Conservation (phyloP, 1,140 invertebrate species). For the Atopsyche davidsoni region DNA sequence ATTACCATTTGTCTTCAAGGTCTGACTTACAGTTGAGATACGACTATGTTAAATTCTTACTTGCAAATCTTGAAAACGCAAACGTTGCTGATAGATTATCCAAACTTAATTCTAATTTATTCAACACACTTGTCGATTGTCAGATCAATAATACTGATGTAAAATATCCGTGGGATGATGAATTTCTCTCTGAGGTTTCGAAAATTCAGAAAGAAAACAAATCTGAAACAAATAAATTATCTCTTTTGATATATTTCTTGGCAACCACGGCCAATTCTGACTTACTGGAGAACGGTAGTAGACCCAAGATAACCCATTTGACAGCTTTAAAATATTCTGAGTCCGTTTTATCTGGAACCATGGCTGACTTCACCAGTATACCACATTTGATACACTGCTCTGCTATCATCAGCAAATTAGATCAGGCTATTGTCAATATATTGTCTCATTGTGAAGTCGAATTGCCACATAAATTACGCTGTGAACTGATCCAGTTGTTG, state of each 20-base stretch:
- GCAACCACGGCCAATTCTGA: constrained; percentile 29
- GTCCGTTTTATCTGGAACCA: constrained; percentile 35
- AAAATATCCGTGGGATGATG: constrained; percentile 23
- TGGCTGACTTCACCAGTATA: constrained; percentile 45
- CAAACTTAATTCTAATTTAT: not conserved
- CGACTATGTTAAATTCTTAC: constrained; percentile 20
- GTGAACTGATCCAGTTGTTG: constrained; percentile 36
- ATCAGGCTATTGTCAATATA: constrained; percentile 35
- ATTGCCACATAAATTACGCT: constrained; percentile 32
- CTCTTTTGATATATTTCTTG: constrained; percentile 34
- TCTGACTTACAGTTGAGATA: constrained; percentile 31
- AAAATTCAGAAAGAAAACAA: not conserved
- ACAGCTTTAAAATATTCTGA: constrained; percentile 41
- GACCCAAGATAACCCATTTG: constrained; percentile 28
- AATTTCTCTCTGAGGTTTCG: constrained; percentile 18
- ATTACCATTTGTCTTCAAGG: constrained; percentile 33
- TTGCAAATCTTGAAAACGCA: not conserved
- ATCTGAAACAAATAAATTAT: constrained; percentile 32
- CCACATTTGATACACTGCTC: constrained; percentile 46
- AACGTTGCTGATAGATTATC: not conserved
- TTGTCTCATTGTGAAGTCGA: constrained; percentile 32
- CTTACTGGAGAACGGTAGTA: too few species aligned
- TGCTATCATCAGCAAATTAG: constrained; percentile 37
- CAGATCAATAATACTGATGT: not conserved
- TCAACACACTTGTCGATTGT: not conserved